Conservation (phyloP, 2,797 vertebrate species). For the Lateolabrax maculatus region DNA sequence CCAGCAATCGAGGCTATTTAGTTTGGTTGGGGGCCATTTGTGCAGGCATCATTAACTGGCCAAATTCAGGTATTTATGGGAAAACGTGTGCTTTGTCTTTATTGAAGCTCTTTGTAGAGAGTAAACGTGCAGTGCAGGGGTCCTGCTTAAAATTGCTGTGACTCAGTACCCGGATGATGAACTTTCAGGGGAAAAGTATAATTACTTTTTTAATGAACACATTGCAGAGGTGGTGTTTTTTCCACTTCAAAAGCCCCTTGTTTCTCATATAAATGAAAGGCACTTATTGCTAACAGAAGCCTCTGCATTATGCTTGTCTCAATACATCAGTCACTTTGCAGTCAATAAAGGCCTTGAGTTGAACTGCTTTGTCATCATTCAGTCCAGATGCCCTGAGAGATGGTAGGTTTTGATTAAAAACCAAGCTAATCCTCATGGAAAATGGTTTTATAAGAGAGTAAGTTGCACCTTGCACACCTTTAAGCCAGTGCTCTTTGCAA, state of each 20-base stretch:
- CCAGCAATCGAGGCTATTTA: constrained; percentile 80
- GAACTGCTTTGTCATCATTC: constrained; percentile 61
- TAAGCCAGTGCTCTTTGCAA: constrained; percentile 24
- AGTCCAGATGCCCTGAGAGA: constrained; percentile 60
- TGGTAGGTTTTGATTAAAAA: constrained; percentile 44
- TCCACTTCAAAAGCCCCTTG: constrained; percentile 82
- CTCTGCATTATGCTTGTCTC: constrained; percentile 56
- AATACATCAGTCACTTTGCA: constrained; percentile 67
- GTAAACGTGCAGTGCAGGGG: constrained; percentile 75
- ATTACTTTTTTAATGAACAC: constrained; percentile 81
- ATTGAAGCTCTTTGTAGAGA: constrained; percentile 78
- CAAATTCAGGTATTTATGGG: constrained; percentile 84
- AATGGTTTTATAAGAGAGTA: background rate
- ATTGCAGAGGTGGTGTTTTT: constrained; percentile 72
- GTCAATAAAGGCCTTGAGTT: constrained; percentile 56
- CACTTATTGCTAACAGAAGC: constrained; percentile 83
- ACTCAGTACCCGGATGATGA: constrained; percentile 75
- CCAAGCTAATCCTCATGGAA: background rate
- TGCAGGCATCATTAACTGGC: constrained; percentile 83
- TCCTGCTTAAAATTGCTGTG: constrained; percentile 70
- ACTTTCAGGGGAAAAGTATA: constrained; percentile 78
- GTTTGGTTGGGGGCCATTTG: constrained; percentile 81
- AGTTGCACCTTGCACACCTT: constrained; percentile 24
- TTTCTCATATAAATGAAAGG: constrained; percentile 76
- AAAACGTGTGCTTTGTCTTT: constrained; percentile 77